Percentiles rank a stretch among this genome's conserved stretches.
Evolutionary conservation across 1,140 invertebrate genomes (phyloP).

Genomic region (Aphidius gifuensis): DNA sequence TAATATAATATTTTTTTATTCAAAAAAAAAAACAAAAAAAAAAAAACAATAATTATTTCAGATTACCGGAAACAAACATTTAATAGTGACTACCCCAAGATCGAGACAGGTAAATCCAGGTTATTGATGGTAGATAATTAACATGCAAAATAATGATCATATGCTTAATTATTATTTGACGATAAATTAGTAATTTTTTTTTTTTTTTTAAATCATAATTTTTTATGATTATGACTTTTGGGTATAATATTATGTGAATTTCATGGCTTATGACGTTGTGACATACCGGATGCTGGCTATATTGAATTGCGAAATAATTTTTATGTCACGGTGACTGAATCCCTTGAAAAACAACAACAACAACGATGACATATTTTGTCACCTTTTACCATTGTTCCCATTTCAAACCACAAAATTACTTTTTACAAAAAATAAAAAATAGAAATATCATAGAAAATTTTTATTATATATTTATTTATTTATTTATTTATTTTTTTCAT

Average conservation of each 20-base stretch:
- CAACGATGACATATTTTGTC: no score
- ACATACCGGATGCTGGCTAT: constrained; percentile 15
- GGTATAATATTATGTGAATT: neutral
- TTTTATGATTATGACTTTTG: neutral
- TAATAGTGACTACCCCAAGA: constrained; percentile 48
- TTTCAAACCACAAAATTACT: neutral
- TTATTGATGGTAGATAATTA: neutral
- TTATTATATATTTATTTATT: neutral
- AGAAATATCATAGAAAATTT: no score
- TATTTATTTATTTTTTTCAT: constrained; percentile 16
- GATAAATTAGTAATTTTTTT: neutral
- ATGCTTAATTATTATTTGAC: neutral
- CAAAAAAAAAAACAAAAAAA: neutral
- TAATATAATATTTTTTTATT: constrained; percentile 6
- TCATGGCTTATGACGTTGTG: neutral
- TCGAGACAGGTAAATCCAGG: constrained; percentile 47
- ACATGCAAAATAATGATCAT: neutral
- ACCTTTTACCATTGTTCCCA: no score
- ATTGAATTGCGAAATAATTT: constrained; percentile 7
- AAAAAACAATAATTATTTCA: constrained; percentile 35
- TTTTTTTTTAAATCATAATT: neutral
- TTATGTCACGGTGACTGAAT: constrained; percentile 18
- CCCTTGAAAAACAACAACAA: neutral
- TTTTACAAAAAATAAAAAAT: constrained; percentile 9
- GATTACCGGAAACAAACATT: constrained; percentile 50